phyloP scores from a whole-genome alignment of 2,113 vertebrate species.

The Scomber scombrus region DNA sequence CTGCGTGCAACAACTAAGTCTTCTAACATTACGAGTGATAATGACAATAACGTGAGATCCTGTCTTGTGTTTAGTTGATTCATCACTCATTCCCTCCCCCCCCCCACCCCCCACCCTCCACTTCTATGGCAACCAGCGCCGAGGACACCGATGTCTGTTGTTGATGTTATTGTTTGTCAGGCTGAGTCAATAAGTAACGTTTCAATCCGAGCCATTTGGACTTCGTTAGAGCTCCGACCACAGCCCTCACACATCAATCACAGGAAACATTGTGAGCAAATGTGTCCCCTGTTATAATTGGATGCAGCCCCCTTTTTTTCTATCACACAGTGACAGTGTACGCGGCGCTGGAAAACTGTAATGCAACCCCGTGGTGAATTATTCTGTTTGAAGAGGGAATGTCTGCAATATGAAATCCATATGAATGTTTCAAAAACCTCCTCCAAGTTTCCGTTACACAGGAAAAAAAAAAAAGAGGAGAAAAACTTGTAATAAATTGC shows the following conservation, averaged over 20 bases:
- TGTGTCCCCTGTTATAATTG: slow-evolving; percentile 78
- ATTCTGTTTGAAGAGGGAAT: slow-evolving; percentile 77
- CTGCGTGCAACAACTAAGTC: slow-evolving; percentile 32
- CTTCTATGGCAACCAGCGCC: slow-evolving; percentile 29
- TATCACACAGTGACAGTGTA: slow-evolving; percentile 67
- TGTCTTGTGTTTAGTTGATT: slow-evolving; percentile 46
- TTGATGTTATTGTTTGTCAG: slow-evolving; percentile 77
- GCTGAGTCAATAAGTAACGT: slow-evolving; percentile 76
- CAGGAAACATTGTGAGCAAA: slow-evolving; percentile 75
- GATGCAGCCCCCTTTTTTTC: slow-evolving; percentile 67
- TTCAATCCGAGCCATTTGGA: slow-evolving; percentile 79
- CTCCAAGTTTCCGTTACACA: slow-evolving; percentile 68
- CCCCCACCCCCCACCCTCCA: neutral
- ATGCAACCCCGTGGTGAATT: slow-evolving; percentile 69
- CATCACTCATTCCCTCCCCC: slow-evolving; percentile 44
- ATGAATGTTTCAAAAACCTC: slow-evolving; percentile 72
- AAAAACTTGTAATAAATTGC: slow-evolving; percentile 61
- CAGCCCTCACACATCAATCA: slow-evolving; percentile 77
- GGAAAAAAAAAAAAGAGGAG: slow-evolving; percentile 30
- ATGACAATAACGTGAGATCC: slow-evolving; percentile 56
- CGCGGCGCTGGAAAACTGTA: slow-evolving; percentile 72
- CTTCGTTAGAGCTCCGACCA: slow-evolving; percentile 68
- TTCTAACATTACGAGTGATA: slow-evolving; percentile 53
- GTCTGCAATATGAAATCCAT: slow-evolving; percentile 78
- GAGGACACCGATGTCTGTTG: slow-evolving; percentile 61